Evolutionary conservation across 2,888 invertebrate species (phyloP).

Genomic region (Schrankia costaestrigalis): DNA sequence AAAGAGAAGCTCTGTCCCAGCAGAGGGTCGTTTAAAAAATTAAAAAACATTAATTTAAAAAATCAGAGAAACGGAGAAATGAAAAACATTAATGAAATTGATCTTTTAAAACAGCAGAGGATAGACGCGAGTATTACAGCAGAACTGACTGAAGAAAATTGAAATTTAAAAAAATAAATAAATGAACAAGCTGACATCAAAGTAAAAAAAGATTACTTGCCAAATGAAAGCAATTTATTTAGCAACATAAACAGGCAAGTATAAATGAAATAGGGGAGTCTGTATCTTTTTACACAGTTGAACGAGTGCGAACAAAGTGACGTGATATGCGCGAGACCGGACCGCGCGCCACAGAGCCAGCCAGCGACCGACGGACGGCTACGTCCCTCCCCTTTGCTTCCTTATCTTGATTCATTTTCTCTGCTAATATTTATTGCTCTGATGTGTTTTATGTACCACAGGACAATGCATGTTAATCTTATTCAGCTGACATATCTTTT

Average conservation of each 20-base stretch:
- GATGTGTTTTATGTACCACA: constrained; percentile 19
- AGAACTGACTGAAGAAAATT: constrained; percentile 16
- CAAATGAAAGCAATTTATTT: constrained; percentile 57
- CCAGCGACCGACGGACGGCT: not conserved
- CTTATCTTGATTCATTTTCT: constrained; percentile 59
- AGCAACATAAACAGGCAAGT: constrained; percentile 44
- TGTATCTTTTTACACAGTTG: constrained; percentile 66
- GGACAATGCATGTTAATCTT: not conserved
- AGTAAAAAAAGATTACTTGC: constrained; percentile 45
- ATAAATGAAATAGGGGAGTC: constrained; percentile 56
- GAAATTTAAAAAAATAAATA: constrained; percentile 19
- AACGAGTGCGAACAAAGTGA: constrained; percentile 62
- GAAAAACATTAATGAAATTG: constrained; percentile 1
- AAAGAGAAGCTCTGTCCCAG: too few species aligned
- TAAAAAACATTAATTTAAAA: too few species aligned
- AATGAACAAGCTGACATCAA: constrained; percentile 40
- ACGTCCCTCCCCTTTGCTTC: constrained; percentile 26
- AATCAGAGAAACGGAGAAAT: too few species aligned
- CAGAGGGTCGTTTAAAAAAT: too few species aligned
- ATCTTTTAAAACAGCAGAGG: constrained; percentile 1
- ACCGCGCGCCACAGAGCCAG: constrained; percentile 14
- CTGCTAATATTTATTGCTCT: constrained; percentile 45
- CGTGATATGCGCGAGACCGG: constrained; percentile 30
- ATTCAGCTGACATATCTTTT: not conserved
- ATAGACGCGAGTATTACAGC: constrained; percentile 10